Conservation (phyloP, 2,113 vertebrate species). For the Ammodytes dubius region DNA sequence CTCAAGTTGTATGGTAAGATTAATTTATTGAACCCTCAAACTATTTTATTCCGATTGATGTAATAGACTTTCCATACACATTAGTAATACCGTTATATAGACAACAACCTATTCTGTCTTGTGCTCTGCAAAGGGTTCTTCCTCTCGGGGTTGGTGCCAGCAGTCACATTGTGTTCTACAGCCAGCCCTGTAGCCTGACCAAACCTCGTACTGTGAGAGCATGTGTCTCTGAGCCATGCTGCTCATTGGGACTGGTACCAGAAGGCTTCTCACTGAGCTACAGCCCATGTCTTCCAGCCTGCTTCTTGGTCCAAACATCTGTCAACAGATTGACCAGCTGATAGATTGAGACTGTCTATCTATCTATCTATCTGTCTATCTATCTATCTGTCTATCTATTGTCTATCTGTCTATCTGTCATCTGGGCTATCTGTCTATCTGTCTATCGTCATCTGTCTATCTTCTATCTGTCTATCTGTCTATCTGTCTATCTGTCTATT, state of each 20-base stretch:
- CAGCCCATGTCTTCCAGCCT: conserved; percentile 62
- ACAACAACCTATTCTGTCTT: not conserved
- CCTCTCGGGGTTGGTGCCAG: conserved; percentile 7
- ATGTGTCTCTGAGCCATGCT: conserved; percentile 54
- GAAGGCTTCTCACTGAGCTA: conserved; percentile 53
- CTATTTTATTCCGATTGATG: not conserved
- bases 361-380: too few relatives aligned
- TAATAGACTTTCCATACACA: not conserved
- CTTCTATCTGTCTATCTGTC: too few relatives aligned
- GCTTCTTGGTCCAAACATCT: conserved; percentile 41
- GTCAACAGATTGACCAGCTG: conserved; percentile 61
- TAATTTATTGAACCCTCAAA: too few relatives aligned
- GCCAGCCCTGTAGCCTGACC: conserved; percentile 15
- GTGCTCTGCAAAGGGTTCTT: not conserved
- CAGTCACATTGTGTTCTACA: conserved; percentile 27
- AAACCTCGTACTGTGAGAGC: conserved; percentile 56
- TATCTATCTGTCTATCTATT: too few relatives aligned
- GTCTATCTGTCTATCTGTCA: too few relatives aligned
- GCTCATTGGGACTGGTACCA: conserved; percentile 30
- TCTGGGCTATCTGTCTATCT: too few relatives aligned
- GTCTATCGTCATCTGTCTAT: too few relatives aligned
- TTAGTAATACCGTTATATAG: not conserved
- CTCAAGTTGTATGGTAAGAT: too few relatives aligned
- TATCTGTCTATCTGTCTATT: too few relatives aligned
- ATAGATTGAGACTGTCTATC: conserved; percentile 38